A percentile compares a stretch with the other conserved stretches of the same genome.
phyloP scores from a whole-genome alignment of 2,113 vertebrate species.

The Taxidea taxus region DNA sequence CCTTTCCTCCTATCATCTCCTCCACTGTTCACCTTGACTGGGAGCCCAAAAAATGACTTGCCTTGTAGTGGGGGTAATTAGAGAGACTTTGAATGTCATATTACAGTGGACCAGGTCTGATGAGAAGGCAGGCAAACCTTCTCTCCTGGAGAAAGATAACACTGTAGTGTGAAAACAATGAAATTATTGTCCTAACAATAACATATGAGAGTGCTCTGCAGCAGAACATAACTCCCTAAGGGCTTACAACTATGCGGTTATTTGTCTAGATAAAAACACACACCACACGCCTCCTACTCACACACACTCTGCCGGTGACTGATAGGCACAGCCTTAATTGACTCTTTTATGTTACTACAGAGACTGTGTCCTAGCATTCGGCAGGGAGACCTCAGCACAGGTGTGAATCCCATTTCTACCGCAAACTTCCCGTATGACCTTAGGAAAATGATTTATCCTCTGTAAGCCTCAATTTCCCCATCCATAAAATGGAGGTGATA shows the following conservation, averaged over 20 bases:
- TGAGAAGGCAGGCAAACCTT: not conserved
- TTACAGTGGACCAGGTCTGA: not conserved
- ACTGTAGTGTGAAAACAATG: not conserved
- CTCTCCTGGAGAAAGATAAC: not conserved
- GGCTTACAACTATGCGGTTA: not conserved
- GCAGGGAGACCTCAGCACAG: not conserved
- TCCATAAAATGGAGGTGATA: not conserved
- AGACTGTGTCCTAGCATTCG: not conserved
- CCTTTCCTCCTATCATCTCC: not conserved
- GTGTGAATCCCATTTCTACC: not conserved
- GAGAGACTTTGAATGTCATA: not conserved
- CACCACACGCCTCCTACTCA: not conserved
- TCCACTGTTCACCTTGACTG: conserved; percentile 18
- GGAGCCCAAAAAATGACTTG: not conserved
- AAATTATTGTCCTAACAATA: conserved; percentile 34
- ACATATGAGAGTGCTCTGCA: not conserved
- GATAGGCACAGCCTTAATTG: not conserved
- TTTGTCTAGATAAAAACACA: conserved; percentile 35
- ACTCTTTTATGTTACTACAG: not conserved
- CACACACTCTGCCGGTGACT: not conserved
- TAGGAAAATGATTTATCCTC: not conserved
- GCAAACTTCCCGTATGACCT: not conserved
- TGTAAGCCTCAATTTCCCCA: not conserved
- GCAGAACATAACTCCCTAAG: not conserved
- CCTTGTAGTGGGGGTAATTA: not conserved